Percentiles rank a stretch among this genome's conserved stretches.
Conservation (phyloP, 2,113 vertebrate species). For the Prolemur simus region DNA sequence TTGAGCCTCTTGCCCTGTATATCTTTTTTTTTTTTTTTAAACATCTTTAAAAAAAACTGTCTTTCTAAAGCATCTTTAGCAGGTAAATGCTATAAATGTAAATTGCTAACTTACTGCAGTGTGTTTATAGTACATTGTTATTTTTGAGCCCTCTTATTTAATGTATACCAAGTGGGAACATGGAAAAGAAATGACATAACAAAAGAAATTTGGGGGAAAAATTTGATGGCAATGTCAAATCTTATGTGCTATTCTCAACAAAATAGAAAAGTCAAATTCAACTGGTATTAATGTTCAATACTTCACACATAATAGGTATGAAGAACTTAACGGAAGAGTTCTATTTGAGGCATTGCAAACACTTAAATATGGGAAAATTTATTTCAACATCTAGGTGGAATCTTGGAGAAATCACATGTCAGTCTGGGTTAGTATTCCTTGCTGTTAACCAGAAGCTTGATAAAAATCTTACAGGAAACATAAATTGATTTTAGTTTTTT, state of each 20-base stretch:
- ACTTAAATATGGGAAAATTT: constrained; percentile 38
- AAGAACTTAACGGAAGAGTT: constrained; percentile 7
- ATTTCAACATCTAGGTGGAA: background rate
- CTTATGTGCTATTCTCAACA: background rate
- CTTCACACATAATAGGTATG: background rate
- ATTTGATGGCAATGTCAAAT: background rate
- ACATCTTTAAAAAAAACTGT: background rate
- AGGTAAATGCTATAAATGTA: constrained; percentile 51
- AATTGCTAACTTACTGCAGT: background rate
- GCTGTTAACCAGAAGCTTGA: background rate
- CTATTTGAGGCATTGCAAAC: background rate
- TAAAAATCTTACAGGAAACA: background rate
- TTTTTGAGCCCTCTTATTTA: background rate
- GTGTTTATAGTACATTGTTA: background rate
- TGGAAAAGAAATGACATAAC: background rate
- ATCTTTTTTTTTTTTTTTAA: background rate
- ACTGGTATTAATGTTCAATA: background rate
- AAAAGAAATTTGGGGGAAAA: background rate
- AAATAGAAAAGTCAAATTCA: constrained; percentile 17
- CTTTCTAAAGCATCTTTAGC: constrained; percentile 48
- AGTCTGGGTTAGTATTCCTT: background rate
- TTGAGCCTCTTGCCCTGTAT: background rate
- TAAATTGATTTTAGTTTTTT: constrained; percentile 40
- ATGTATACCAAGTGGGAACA: background rate
- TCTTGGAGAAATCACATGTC: background rate